Evolutionary conservation across 2,888 invertebrate genomes (phyloP), one percentile per base, ranked within the genome.

Genomic region (Priocnemis perturbator): DNA sequence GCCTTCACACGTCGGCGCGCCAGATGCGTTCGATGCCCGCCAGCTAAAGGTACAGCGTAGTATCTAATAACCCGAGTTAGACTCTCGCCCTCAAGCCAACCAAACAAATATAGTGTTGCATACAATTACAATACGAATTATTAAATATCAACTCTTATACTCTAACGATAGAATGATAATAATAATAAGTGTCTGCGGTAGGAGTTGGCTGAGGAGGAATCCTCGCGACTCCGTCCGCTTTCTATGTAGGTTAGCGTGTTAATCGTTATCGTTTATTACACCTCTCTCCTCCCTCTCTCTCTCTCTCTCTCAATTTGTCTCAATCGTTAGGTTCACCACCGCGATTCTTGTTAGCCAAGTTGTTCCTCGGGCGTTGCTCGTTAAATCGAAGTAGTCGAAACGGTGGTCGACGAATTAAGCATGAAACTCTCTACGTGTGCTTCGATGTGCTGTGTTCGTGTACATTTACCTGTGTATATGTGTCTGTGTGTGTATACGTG

Each of bases 1-100:
- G 7, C 37, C 7, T 37, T 7, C 7, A 37, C 37, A 30, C 56
- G 45, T 58, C 30, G 48, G 23, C 19, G 37, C 47, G 45, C 17
- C 50, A 23, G 59, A 48, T 60, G 17, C 45, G 23, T 37, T 37
- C n/a, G 64, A 20, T 71, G 76, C 84, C 85, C 86, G 85, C 83
- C 87, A 85, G 87, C 85, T 84, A 88, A 89, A 89, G 89, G 89
- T 89, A 89, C 89, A 88, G 87, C 86, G 89, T 89, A 89, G 89
- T 89, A 88, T 88, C 88, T 88, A 88, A 86, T 89, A 89, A 89
- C 88, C 87, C 89, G 88, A 88, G 88, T 88, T 89, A 89, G 88
- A 89, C 89, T 89, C 89, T 89, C 89, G 84, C 88, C 88, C 88
- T 87, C 88, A 87, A 87, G 88, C 89, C 89, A 89, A 88, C 87